phyloP scores from a whole-genome alignment of 2,888 invertebrate genomes.

The Bombylius major region DNA sequence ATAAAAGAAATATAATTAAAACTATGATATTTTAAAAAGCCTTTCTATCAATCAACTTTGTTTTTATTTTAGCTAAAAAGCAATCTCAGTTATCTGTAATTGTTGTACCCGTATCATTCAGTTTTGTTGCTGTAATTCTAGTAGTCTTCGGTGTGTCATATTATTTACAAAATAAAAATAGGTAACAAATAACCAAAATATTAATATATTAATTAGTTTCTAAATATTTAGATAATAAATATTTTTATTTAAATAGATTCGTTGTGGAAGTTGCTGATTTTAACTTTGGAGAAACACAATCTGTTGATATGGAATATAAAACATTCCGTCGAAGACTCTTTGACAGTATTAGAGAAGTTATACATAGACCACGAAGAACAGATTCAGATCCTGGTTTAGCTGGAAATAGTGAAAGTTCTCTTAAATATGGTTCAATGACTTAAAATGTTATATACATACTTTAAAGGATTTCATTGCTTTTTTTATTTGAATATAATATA shows the following conservation, averaged over 20 bases:
- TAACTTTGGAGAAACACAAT: constrained; percentile 66
- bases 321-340: constrained; percentile 70
- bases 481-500: no score
- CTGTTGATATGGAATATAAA: constrained; percentile 72
- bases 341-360: constrained; percentile 58
- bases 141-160: constrained; percentile 81
- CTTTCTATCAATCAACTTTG: background rate
- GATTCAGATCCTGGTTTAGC: constrained; percentile 15
- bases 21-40: background rate
- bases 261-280: constrained; percentile 83
- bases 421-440: constrained; percentile 21
- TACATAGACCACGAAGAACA: constrained; percentile 29
- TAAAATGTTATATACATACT: constrained; percentile 9
- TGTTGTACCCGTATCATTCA: constrained; percentile 73
- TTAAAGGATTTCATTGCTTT: background rate
- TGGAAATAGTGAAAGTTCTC: constrained; percentile 19
- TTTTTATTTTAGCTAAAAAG: constrained; percentile 48
- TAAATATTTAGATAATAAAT: no score
- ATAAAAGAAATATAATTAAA: background rate
- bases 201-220: background rate
- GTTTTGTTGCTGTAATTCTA: constrained; percentile 65
- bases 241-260: constrained; percentile 40
- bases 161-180: constrained; percentile 67
- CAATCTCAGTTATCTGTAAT: constrained; percentile 79
- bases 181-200: constrained; percentile 36